Percentiles rank a stretch among this genome's conserved stretches.
phyloP scores from a whole-genome alignment of 2,797 vertebrate species.

The Philypnodon macrostomus region DNA sequence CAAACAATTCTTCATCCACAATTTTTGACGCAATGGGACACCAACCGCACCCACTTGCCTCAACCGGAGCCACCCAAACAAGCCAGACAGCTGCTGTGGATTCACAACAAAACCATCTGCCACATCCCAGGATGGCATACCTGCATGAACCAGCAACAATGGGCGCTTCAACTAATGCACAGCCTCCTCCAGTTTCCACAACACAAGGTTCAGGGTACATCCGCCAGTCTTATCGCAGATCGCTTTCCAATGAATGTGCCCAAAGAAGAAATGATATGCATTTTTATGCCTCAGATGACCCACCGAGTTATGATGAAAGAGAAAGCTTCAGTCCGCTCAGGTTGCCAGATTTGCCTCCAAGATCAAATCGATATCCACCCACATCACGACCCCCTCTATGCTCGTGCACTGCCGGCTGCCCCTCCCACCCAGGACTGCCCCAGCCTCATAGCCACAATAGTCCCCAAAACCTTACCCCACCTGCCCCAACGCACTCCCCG shows the following conservation, averaged over 20 bases:
- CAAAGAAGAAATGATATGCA: slow-evolving; percentile 54
- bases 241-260: slow-evolving; percentile 45
- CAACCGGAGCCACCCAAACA: slow-evolving; percentile 30
- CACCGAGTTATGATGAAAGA: slow-evolving; percentile 81
- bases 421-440: slow-evolving; percentile 54
- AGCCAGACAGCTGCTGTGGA: slow-evolving; percentile 43
- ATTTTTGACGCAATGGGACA: slow-evolving; percentile 26
- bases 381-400: slow-evolving; percentile 67
- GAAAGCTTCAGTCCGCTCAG: slow-evolving; percentile 79
- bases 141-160: slow-evolving; percentile 44
- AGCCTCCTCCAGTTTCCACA: slow-evolving; percentile 42
- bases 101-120: slow-evolving; percentile 41
- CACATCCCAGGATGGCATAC: slow-evolving; percentile 34
- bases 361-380: slow-evolving; percentile 66
- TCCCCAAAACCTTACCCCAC: slow-evolving; percentile 67
- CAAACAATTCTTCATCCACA: slow-evolving; percentile 23
- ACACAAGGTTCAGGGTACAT: slow-evolving; percentile 51
- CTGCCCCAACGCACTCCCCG: slow-evolving; percentile 57
- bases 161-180: slow-evolving; percentile 40
- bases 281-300: slow-evolving; percentile 78
- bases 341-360: slow-evolving; percentile 69
- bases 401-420: slow-evolving; percentile 62
- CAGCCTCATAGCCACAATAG: slow-evolving; percentile 57
- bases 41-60: slow-evolving; percentile 21
- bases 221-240: slow-evolving; percentile 39